A percentile compares a stretch with the other conserved stretches of the same genome.
These are phyloP conservation scores for Nestor notabilis DNA, from an alignment of 2,113 vertebrate genomes.

Conservation along the genomic window DNA sequence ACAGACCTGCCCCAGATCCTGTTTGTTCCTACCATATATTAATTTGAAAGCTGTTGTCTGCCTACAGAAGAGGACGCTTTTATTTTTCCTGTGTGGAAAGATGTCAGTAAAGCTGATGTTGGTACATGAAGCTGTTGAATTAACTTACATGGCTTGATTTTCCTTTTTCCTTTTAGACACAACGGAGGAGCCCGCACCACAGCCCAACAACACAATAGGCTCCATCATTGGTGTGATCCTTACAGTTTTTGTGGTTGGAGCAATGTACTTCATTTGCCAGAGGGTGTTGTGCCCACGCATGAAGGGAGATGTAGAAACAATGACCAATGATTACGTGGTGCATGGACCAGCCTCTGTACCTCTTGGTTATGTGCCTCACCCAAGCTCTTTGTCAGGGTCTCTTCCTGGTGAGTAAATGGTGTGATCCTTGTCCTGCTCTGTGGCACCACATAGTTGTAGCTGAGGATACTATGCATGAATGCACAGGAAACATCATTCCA, in stretches of 20 bases:
- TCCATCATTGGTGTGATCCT: conserved; percentile 94
- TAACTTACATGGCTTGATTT: not conserved
- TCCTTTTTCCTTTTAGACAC: conserved; percentile 78
- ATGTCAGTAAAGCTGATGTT: not conserved
- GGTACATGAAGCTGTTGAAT: not conserved
- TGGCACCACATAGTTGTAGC: not conserved
- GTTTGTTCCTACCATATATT: not conserved
- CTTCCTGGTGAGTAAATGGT: conserved; percentile 83
- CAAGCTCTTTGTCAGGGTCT: conserved; percentile 90
- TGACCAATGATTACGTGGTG: conserved; percentile 93
- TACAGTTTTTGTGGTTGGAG: conserved; percentile 91
- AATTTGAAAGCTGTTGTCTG: not conserved
- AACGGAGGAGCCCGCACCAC: conserved; percentile 90
- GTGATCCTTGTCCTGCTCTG: not conserved
- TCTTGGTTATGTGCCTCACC: conserved; percentile 93
- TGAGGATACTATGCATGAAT: not conserved
- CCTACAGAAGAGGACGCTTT: not conserved
- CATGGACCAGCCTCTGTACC: conserved; percentile 91
- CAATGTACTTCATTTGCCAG: conserved; percentile 95
- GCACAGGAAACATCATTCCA: not conserved
- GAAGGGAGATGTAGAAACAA: conserved; percentile 94
- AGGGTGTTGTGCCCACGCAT: conserved; percentile 93
- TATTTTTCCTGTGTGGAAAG: not conserved
- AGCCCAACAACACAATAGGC: conserved; percentile 90
- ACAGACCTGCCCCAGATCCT: not conserved